Evolutionary conservation across 2,113 vertebrate species (phyloP), one percentile per base, ranked within the genome.

Genomic region (Lota lota): DNA sequence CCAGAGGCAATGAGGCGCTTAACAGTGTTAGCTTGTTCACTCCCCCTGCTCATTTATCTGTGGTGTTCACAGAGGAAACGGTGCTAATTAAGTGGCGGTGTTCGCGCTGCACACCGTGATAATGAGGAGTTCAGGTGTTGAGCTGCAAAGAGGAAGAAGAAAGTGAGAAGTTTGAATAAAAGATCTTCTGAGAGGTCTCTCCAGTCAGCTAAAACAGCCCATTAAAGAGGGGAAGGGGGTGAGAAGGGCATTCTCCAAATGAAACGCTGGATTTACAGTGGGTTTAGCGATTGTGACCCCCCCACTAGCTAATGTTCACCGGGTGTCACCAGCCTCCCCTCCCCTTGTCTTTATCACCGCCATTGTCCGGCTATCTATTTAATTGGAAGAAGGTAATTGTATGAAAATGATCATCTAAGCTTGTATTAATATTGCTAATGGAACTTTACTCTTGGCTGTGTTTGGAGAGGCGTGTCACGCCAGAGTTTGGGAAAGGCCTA

Each of bases 361-460:
- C 94, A 96, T 98, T 99, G 95, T 98, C 95, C 93, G 95, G 96
- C 97, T 96, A 97, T 98, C 97, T 97, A 96, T 99, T 98, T 99
- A 99, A 99, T 98, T 95, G 96, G 97, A 98, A 97, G 97, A 98
- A 98, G 97, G 97, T 99, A 99, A 99, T 99, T 99, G 97, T 99
- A 99, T 98, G 97, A 99, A 99, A 99, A 99, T 99, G 95, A 98
- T 99, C 97, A 98, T 96, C 96, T 99, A 99, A 99, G 97, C 96
- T 99, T 95, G 93, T 98, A 98, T 99, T 99, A 99, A 99, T 99
- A 99, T 97, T 97, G 96, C 97, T 99, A 99, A 99, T 99, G 97
- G 97, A 99, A 95, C 94, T 94, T 95, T 95, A 93, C 95, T 95
- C 95, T 95, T 96, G 97, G 96, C 97, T 90, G 93, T 96, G 95